Evolutionary conservation across 1,140 invertebrate species (phyloP).

Genomic region (Anadara kagoshimensis): DNA sequence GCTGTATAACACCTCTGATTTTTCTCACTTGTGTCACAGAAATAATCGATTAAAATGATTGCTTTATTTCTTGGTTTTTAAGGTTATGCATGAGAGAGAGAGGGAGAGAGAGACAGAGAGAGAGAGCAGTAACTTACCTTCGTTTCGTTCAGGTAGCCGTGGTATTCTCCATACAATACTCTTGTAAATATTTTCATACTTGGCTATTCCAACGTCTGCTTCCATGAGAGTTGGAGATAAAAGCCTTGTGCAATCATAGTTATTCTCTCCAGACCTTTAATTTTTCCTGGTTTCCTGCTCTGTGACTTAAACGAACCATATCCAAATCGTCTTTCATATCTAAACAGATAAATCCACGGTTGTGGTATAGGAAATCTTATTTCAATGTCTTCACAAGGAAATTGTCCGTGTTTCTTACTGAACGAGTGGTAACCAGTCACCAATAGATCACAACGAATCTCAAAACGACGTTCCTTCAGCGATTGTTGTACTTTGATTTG

Average conservation of each 20-base stretch:
- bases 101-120: too few species aligned
- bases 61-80: too few species aligned
- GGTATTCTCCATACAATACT: conserved; percentile 99
- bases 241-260: conserved; percentile 85
- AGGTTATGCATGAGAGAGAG: too few species aligned
- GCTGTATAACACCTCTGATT: too few species aligned
- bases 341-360: conserved; percentile 98
- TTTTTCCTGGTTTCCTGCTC: conserved; percentile 84
- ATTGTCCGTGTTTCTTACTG: conserved; percentile 90
- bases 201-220: conserved; percentile 97
- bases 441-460: conserved; percentile 93
- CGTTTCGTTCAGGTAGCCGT: conserved; percentile 95
- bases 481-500: conserved; percentile 83
- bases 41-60: too few species aligned
- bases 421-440: conserved; percentile 97
- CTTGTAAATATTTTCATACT: conserved; percentile 98
- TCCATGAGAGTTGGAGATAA: conserved; percentile 96
- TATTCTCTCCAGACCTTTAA: conserved; percentile 75
- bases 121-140: conserved; percentile 80
- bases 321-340: conserved; percentile 98
- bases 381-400: conserved; percentile 90
- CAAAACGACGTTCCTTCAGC: conserved; percentile 80
- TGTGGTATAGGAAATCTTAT: conserved; percentile 98
- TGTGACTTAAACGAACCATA: conserved; percentile 99
- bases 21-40: too few species aligned